phyloP scores from a whole-genome alignment of 2,888 invertebrate species.

The Stegana nigrithorax region DNA sequence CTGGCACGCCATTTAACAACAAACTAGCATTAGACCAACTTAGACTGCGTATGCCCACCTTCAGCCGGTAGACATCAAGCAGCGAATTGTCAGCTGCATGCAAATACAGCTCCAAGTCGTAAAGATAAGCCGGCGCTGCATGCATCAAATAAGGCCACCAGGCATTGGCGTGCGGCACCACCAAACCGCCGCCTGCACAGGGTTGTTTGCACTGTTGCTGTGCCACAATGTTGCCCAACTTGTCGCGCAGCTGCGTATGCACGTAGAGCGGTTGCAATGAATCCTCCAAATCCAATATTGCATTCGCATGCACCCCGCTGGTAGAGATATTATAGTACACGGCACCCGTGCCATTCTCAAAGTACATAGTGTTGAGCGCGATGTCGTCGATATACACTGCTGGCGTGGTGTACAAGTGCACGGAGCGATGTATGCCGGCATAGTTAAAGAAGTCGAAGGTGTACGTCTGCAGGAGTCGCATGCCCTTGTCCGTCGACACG shows the following conservation, averaged over 20 bases:
- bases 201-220: constrained; percentile 70
- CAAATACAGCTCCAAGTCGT: constrained; percentile 77
- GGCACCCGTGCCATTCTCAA: constrained; percentile 73
- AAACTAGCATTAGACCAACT: constrained; percentile 80
- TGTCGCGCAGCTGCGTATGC: constrained; percentile 69
- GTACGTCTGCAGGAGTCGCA: constrained; percentile 78
- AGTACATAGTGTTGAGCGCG: constrained; percentile 78
- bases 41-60: constrained; percentile 87
- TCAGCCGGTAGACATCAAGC: constrained; percentile 84
- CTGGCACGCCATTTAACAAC: constrained; percentile 82
- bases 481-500: constrained; percentile 72
- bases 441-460: constrained; percentile 98
- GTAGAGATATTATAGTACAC: constrained; percentile 57
- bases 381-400: constrained; percentile 85
- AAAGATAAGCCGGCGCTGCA: constrained; percentile 83
- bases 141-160: constrained; percentile 97
- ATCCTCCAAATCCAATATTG: constrained; percentile 36
- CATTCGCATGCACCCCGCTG: constrained; percentile 56
- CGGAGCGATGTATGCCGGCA: constrained; percentile 95
- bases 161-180: constrained; percentile 79
- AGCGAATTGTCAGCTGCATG: constrained; percentile 52
- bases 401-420: constrained; percentile 89
- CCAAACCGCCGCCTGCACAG: constrained; percentile 73
- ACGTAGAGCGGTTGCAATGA: constrained; percentile 44
- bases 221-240: constrained; percentile 71